These are phyloP conservation scores for Apostichopus leukothele DNA, from an alignment of 53 echinoderm and acorn worm species.

Conservation along the genomic window DNA sequence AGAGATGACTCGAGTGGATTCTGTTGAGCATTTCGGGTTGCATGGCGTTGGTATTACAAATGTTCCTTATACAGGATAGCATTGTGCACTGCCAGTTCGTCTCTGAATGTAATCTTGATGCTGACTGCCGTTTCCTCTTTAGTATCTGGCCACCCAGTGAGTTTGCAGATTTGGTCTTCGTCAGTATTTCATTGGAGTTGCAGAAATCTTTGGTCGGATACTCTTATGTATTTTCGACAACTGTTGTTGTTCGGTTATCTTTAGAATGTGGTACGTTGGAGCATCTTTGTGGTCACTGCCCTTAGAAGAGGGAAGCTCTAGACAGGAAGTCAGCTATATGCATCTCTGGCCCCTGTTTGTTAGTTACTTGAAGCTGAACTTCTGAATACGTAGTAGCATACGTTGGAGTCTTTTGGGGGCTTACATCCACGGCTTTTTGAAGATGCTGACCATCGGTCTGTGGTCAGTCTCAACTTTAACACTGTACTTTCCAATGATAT, in stretches of 20 bases:
- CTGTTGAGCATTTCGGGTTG: neutral
- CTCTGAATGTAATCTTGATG: conserved; percentile 48
- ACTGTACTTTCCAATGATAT: conserved; percentile 46
- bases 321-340: conserved; percentile 58
- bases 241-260: conserved; percentile 25
- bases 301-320: conserved; percentile 38
- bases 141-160: conserved; percentile 33
- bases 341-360: conserved; percentile 60
- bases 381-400: conserved; percentile 57
- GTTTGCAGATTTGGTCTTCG: conserved; percentile 50
- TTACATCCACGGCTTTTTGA: conserved; percentile 40
- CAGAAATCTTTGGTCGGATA: conserved; percentile 40
- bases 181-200: conserved; percentile 33
- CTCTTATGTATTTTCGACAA: conserved; percentile 9
- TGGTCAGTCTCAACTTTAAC: conserved; percentile 52
- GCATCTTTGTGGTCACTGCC: conserved; percentile 31
- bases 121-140: conserved; percentile 42
- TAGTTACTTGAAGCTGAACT: conserved; percentile 53
- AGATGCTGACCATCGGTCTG: conserved; percentile 61
- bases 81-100: conserved; percentile 48
- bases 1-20: no score
- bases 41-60: neutral
- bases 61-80: conserved; percentile 37
- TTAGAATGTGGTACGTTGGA: conserved; percentile 41
- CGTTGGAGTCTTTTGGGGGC: conserved; percentile 53